These are phyloP conservation scores for Heliangelus exortis DNA, from an alignment of 2,797 vertebrate genomes.

Conservation along the genomic window DNA sequence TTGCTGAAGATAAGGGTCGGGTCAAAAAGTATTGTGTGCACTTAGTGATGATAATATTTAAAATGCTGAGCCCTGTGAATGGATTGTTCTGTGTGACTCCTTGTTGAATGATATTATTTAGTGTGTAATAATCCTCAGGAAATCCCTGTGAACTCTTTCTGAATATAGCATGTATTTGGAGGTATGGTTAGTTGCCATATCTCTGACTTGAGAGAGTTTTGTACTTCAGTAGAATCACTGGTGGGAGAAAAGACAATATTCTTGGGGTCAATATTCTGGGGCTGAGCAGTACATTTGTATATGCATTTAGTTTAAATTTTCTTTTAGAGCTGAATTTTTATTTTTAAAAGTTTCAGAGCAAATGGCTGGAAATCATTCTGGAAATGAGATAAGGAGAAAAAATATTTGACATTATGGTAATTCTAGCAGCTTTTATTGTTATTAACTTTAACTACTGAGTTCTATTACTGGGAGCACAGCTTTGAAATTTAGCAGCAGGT, in stretches of 20 bases:
- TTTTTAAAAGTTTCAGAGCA: not conserved
- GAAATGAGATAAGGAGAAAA: not conserved
- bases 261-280: too few species aligned
- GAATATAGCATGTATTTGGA: not conserved
- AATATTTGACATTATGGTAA: not conserved
- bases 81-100: not conserved
- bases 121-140: not conserved
- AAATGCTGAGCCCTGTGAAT: not conserved
- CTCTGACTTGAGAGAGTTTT: not conserved
- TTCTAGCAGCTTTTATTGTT: not conserved
- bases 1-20: not conserved
- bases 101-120: not conserved
- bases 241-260: not conserved
- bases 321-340: rapidly evolving
- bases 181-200: not conserved
- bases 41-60: not conserved
- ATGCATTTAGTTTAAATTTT: rapidly evolving
- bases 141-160: not conserved
- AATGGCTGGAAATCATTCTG: not conserved
- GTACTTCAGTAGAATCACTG: not conserved
- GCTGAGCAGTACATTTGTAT: not conserved
- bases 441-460: not conserved
- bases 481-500: not conserved
- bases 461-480: not conserved
- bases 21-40: not conserved